These are phyloP conservation scores for Drosophila equinoxialis DNA, from an alignment of 1,140 invertebrate genomes.

Conservation along the genomic window DNA sequence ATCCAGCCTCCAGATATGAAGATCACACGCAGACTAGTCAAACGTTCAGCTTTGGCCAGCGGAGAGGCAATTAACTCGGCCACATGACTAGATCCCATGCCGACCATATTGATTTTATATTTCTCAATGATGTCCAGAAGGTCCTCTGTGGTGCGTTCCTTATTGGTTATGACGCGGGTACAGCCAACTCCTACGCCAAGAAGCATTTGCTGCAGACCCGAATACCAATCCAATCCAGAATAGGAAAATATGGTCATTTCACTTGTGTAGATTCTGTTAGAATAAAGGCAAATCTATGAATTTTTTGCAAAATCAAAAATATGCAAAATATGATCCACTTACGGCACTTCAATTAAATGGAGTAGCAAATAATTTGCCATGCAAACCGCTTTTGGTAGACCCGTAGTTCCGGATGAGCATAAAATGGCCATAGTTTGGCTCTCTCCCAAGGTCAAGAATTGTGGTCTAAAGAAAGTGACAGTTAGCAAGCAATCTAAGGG, in stretches of 20 bases:
- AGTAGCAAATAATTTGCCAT: constrained; percentile 85
- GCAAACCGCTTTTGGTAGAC: constrained; percentile 90
- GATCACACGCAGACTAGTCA: constrained; percentile 15
- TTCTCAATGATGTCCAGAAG: constrained; percentile 62
- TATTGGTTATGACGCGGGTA: constrained; percentile 64
- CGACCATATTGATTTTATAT: constrained; percentile 65
- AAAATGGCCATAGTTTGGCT: constrained; percentile 81
- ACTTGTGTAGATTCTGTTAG: constrained; percentile 46
- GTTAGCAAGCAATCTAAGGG: too few relatives aligned
- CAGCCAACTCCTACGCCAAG: constrained; percentile 50
- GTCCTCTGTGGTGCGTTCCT: constrained; percentile 51
- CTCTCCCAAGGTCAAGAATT: constrained; percentile 45
- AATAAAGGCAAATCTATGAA: too few relatives aligned
- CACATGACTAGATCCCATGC: constrained; percentile 47
- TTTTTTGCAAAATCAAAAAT: too few relatives aligned
- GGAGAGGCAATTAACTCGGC: constrained; percentile 50
- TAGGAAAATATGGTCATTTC: constrained; percentile 52
- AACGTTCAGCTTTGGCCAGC: constrained; percentile 41
- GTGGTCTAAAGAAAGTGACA: constrained; percentile 43
- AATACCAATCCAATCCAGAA: constrained; percentile 74
- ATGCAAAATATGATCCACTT: too few relatives aligned
- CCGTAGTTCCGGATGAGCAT: constrained; percentile 89
- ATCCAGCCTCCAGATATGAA: too few relatives aligned
- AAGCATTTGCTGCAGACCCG: constrained; percentile 57
- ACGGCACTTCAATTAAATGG: constrained; percentile 42